phyloP scores from a whole-genome alignment of 92 coral and sea anemone species.

The Parazoanthus swiftii region DNA sequence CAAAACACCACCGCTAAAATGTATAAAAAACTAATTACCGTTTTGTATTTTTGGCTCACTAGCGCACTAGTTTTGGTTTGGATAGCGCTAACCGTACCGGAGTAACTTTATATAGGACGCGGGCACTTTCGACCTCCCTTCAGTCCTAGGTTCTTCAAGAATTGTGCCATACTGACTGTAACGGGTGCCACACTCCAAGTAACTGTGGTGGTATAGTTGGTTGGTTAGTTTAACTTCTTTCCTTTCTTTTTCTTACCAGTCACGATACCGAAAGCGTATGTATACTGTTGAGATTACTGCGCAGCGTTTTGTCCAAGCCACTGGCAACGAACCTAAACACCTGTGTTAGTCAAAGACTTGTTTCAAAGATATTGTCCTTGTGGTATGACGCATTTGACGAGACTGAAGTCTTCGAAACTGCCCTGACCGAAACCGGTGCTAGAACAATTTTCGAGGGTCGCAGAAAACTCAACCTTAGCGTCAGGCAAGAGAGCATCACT shows the following conservation, averaged over 20 bases:
- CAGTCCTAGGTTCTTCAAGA: no score
- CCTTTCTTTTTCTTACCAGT: conserved; percentile 3
- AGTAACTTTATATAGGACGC: no score
- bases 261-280: conserved; percentile 15
- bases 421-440: background rate
- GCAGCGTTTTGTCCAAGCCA: conserved; percentile 48
- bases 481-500: background rate
- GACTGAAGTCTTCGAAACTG: background rate
- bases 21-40: no score
- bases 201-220: background rate
- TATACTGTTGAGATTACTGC: conserved; percentile 50
- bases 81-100: no score
- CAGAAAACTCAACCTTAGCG: background rate
- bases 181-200: background rate
- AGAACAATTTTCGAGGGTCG: background rate
- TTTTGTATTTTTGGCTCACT: no score
- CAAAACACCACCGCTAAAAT: no score
- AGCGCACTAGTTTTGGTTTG: no score
- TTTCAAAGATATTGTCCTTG: conserved; percentile 46
- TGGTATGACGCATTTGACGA: conserved; percentile 70
- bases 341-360: conserved; percentile 48
- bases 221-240: background rate
- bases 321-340: conserved; percentile 33
- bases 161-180: no score
- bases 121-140: no score